Base-by-base conservation (phyloP, 1,140 invertebrate genomes). In the Cecropterus lyciades region DNA sequence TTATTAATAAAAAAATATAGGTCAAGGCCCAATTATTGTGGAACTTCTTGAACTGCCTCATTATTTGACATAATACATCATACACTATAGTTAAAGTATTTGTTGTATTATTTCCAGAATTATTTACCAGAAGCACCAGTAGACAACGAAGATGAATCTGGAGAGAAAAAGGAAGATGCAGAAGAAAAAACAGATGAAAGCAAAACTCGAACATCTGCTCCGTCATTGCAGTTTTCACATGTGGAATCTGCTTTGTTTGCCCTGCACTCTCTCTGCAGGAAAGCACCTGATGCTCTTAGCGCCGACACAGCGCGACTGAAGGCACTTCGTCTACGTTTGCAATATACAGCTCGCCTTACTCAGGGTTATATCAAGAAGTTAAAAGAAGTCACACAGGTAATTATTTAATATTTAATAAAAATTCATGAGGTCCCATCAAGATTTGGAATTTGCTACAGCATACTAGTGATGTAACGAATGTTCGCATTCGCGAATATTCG, bases 301-400 rank as follows among this genome's bases (percentile, higher is more conserved):
- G 95, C 95, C 46, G 96, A 99, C 92, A 91, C 95, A 11, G 95
- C 97, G 30, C 94, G 95, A 75, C 91, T 99, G 0, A 99, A 98
- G 89, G 97, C 99, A 81, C 97, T 99, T 72, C 95, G 97, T 67
- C 87, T 97, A 51, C 95, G 97, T 73, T 92, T 99, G 49, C 97
- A 98, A 84, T 99, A 98, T 92, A 97, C 99, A 85, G 98, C 98
- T 0, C 94, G 98, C 66, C 96, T 97, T 11, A 97, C 97, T 73
- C 97, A 99, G 93, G 97, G 96, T 17, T 98, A 98, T 75, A 97
- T 98, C 51, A 98, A 98, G 80, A 97, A 97, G 75, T 85, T 98
- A n/a, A 94, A 96, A 65, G 96, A 97, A 93, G 95, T 96, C 40
- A 94, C 98, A n/a, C 95, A 91, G 79, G 92, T 92, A 87, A 55